Base-by-base conservation (phyloP, 1,140 invertebrate genomes). In the Macrocentrus cingulum region DNA sequence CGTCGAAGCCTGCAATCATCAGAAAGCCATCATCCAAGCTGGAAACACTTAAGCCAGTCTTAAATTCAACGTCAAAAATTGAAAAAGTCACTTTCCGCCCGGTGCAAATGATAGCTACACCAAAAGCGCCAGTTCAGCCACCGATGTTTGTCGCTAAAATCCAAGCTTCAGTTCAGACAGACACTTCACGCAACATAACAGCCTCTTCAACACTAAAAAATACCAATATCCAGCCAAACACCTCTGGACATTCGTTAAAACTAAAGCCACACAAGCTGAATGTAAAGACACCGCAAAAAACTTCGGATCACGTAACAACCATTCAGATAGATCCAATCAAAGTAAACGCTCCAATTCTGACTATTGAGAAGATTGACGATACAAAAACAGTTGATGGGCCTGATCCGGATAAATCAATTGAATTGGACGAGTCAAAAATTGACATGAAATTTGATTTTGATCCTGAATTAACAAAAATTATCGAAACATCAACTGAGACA, bases 71-170 rank as follows among this genome's bases (percentile, higher is more conserved):
- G 1, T 74, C 70, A 0, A 79, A 75, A 57, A 71, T 80, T 41
- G 78, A 80, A 60, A 80, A 79, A 22, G 78, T 79, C 0, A 80
- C 74, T 0, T 69, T 79, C 36, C 73, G 69, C 22, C 76, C 78
- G 0, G 41, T 71, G 5, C 66, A 66, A n/a, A 67, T 70, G 45
- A 62, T 68, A 9, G 62, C 61, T 0, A 68, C 65, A 0, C 60
- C 66, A n/a, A 75, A 73, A 48, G 52, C 16, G 50, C 56, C 61
- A 16, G 9, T 45, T 0, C 68, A 66, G 0, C 59, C 2, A n/a
- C 70, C 76, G 0, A 60, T 69, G 32, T 78, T 80, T 29, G 53
- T 71, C 3, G 70, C 74, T 0, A 80, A 79, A 48, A 67, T 79
- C 15, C 77, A 76, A 37, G 69, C 75, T 1, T 70, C 75, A 0